These are phyloP conservation scores for Tiliacea citrago DNA, from an alignment of 2,888 invertebrate species.

Conservation along the genomic window DNA sequence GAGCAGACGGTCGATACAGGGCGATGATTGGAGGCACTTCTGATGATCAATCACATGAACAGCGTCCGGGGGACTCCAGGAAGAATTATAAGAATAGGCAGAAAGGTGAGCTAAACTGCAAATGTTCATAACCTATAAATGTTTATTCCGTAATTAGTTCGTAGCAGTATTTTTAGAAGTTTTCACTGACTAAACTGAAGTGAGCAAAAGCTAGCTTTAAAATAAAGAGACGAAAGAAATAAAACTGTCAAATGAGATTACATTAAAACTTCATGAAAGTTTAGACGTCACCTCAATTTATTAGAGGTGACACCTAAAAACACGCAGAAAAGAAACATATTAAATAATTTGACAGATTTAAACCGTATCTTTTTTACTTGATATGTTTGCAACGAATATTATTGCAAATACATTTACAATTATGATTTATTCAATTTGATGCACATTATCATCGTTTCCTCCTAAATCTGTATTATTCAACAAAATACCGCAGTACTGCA, in stretches of 20 bases:
- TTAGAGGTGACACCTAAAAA: slow-evolving; percentile 1
- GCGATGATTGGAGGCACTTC: slow-evolving; percentile 88
- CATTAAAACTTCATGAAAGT: background rate
- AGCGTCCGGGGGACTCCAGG: slow-evolving; percentile 89
- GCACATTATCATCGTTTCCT: background rate
- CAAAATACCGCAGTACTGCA: slow-evolving; percentile 33
- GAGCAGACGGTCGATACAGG: slow-evolving; percentile 87
- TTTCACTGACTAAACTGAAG: background rate
- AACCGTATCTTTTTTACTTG: background rate
- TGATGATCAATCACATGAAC: slow-evolving; percentile 93
- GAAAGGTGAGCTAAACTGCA: slow-evolving; percentile 73
- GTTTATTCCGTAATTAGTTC: too few species aligned
- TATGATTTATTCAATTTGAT: background rate
- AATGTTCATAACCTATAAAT: too few species aligned
- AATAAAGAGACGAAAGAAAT: background rate
- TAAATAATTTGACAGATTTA: background rate
- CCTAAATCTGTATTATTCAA: slow-evolving; percentile 1
- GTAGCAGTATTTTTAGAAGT: background rate
- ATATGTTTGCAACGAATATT: background rate
- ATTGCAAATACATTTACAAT: background rate
- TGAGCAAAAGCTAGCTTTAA: too few species aligned
- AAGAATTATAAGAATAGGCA: slow-evolving; percentile 83
- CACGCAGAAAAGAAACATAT: slow-evolving; percentile 1
- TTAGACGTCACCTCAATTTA: slow-evolving; percentile 1
- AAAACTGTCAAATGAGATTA: background rate